phyloP scores from a whole-genome alignment of 2,113 vertebrate species.

The Apaloderma vittatum region DNA sequence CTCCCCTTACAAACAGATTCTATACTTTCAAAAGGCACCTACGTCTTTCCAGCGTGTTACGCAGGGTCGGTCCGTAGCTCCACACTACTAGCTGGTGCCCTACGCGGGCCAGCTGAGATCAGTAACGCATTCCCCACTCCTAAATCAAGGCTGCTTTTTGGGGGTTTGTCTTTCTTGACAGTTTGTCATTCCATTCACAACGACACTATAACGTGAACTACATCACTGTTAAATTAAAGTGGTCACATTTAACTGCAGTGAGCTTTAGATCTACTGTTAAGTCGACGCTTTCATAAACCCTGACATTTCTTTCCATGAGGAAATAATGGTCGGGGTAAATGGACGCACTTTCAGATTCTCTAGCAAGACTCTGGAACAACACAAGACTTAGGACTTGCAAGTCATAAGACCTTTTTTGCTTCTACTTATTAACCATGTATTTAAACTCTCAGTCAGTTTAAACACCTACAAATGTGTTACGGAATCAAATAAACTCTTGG shows the following conservation, averaged over 20 bases:
- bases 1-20: background rate
- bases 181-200: background rate
- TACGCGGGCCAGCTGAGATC: background rate
- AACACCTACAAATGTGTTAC: background rate
- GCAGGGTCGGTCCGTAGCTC: background rate
- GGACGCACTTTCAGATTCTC: background rate
- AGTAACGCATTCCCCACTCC: background rate
- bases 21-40: background rate
- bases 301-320: background rate
- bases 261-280: background rate
- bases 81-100: background rate
- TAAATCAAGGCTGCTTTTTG: background rate
- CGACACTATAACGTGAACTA: background rate
- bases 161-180: background rate
- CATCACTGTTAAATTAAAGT: background rate
- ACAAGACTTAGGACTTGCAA: background rate
- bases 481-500: background rate
- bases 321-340: background rate
- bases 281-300: background rate
- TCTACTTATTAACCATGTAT: background rate
- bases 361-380: background rate
- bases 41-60: background rate
- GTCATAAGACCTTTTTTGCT: background rate
- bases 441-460: background rate
- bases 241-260: background rate